Conservation (phyloP, 2,797 vertebrate genomes). For the Neostethus bicornis region DNA sequence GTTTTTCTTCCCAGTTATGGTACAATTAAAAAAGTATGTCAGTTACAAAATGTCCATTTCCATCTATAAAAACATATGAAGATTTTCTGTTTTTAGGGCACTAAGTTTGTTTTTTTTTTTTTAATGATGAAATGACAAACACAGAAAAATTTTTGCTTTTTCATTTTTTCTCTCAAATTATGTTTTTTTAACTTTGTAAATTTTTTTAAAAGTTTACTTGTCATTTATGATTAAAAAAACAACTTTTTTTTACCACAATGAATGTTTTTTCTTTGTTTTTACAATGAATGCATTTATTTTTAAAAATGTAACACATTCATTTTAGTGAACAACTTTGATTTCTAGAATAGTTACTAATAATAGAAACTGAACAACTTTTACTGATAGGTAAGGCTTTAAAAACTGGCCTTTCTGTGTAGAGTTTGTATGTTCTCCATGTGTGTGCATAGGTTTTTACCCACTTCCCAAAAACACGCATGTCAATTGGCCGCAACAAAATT, state of each 20-base stretch:
- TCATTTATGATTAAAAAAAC: conserved; percentile 49
- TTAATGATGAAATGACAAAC: conserved; percentile 2
- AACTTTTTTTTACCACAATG: conserved; percentile 44
- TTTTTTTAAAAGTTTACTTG: conserved; percentile 32
- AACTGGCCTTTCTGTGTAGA: no score
- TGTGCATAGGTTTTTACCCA: no score
- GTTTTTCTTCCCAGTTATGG: neutral
- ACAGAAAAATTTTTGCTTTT: conserved; percentile 19
- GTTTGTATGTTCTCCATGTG: no score
- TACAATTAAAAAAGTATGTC: conserved; percentile 14
- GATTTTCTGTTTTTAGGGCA: conserved; percentile 8
- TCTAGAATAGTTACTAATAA: no score
- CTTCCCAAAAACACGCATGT: no score
- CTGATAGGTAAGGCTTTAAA: no score
- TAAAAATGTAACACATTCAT: no score
- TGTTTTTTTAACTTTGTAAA: conserved; percentile 13
- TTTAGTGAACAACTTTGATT: no score
- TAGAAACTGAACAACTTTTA: no score
- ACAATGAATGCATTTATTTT: neutral
- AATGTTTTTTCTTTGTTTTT: conserved; percentile 12
- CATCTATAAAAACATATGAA: conserved; percentile 7
- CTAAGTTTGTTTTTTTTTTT: conserved; percentile 1
- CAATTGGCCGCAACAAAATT: no score
- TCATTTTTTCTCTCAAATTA: conserved; percentile 15
- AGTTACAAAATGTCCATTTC: conserved; percentile 10